Conservation (phyloP, 2,113 vertebrate species). For the Phyllopteryx taeniolatus region DNA sequence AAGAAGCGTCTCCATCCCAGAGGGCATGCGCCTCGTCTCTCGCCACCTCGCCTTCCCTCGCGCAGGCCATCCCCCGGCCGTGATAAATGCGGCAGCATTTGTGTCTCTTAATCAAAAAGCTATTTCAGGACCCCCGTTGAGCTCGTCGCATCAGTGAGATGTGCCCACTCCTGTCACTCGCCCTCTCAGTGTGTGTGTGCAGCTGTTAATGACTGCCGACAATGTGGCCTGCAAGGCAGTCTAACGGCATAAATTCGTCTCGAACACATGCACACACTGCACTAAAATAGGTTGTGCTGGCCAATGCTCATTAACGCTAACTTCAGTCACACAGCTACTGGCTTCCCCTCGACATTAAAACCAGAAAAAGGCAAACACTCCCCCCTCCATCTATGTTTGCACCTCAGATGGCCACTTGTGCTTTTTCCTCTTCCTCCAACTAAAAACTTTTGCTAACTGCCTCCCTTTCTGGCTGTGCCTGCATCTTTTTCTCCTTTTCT, state of each 20-base stretch:
- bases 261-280: not conserved
- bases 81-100: constrained; percentile 69
- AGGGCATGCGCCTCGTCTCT: constrained; percentile 5
- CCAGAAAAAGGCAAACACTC: constrained; percentile 21
- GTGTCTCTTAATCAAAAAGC: constrained; percentile 70
- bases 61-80: constrained; percentile 21
- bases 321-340: constrained; percentile 23
- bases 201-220: constrained; percentile 44
- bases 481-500: not conserved
- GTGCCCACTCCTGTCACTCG: constrained; percentile 46
- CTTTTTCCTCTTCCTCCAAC: not conserved
- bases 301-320: constrained; percentile 43
- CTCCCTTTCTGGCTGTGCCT: not conserved
- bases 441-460: not conserved
- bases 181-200: constrained; percentile 29
- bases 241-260: not conserved
- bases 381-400: not conserved
- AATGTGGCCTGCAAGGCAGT: constrained; percentile 25
- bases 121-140: constrained; percentile 63
- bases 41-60: constrained; percentile 9
- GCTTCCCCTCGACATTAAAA: constrained; percentile 34
- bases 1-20: constrained; percentile 15
- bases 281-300: constrained; percentile 20
- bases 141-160: constrained; percentile 48
- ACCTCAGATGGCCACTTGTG: constrained; percentile 2